Evolutionary conservation across 2,113 vertebrate genomes (phyloP).

Genomic region (Calidris pugnax): DNA sequence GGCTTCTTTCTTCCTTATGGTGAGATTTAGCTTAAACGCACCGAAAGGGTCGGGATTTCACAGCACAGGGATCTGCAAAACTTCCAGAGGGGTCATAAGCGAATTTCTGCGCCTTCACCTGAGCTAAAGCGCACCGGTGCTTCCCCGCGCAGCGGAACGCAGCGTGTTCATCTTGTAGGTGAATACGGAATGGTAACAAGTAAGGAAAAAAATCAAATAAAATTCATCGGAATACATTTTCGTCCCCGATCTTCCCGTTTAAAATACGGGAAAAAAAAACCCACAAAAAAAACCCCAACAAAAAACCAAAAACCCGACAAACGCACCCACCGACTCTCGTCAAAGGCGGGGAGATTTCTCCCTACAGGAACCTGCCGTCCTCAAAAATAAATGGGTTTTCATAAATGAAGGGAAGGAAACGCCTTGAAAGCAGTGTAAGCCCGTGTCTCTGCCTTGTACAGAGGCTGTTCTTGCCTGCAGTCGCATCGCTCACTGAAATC

Average conservation of each 20-base stretch:
- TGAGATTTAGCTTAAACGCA: neutral
- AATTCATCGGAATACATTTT: rapidly evolving
- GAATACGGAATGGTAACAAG: neutral
- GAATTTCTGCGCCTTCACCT: rapidly evolving
- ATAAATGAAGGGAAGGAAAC: neutral
- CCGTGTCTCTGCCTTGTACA: neutral
- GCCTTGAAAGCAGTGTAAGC: neutral
- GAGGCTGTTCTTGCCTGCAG: neutral
- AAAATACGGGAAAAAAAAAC: neutral
- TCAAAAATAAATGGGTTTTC: neutral
- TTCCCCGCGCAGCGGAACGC: neutral
- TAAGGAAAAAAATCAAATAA: neutral
- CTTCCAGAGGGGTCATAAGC: neutral
- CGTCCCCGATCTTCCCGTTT: neutral
- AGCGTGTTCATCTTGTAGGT: neutral
- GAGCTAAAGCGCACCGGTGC: rapidly evolving
- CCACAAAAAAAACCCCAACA: neutral
- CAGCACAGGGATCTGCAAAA: neutral
- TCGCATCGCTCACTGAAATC: neutral
- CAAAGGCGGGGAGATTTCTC: neutral
- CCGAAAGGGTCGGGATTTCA: neutral
- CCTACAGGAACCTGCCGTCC: neutral
- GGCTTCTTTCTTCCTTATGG: rapidly evolving
- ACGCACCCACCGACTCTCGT: neutral
- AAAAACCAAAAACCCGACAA: neutral